Evolutionary conservation across 2,888 invertebrate genomes (phyloP), one percentile per base, ranked within the genome.

Genomic region (Gymnoscelis rufifasciata): DNA sequence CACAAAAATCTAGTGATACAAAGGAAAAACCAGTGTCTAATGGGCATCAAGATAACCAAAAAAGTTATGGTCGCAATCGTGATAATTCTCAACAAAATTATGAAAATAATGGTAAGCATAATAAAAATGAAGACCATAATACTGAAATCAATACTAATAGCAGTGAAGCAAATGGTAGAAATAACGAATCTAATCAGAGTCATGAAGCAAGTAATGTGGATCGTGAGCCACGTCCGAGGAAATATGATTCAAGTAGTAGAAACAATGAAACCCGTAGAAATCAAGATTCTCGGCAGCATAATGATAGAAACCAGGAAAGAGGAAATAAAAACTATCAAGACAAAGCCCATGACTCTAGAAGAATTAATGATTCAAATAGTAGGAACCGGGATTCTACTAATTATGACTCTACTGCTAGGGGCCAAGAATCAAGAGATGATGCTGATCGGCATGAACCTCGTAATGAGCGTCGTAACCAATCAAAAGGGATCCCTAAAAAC

Each of bases 401-500:
- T 28, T 38, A 45, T 30, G 42, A 49, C 12, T 29, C 44, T 23
- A 49, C 31, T 29, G 49, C 43, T n/a, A 30, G 37, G 14, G 38
- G 43, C 26, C 49, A 44, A 42, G 50, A 50, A 30, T 42, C 38
- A 14, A 49, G 31, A 8, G 48, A 44, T 35, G 62, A 66, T 15
- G 43, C 51, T 4, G 57, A 51, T 37, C 39, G 37, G 38, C 56
- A 59, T 35, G 59, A 60, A 6, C 27, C 43, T 12, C 56, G 56
- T 33, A 59, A 61, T 30, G 62, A 71, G 42, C 74, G 78, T 52
- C 75, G 68, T 54, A 72, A 75, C 58, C 78, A 76, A 68, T 50
- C 66, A 15, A 83, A 78, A 61, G 50, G 55, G 11, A 80, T 72
- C 54, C 59, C 69, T 27, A 86, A 81, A 60, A 55, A 62, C 28